Conservation (phyloP, 2,797 vertebrate genomes). For the Dallia pectoralis region DNA sequence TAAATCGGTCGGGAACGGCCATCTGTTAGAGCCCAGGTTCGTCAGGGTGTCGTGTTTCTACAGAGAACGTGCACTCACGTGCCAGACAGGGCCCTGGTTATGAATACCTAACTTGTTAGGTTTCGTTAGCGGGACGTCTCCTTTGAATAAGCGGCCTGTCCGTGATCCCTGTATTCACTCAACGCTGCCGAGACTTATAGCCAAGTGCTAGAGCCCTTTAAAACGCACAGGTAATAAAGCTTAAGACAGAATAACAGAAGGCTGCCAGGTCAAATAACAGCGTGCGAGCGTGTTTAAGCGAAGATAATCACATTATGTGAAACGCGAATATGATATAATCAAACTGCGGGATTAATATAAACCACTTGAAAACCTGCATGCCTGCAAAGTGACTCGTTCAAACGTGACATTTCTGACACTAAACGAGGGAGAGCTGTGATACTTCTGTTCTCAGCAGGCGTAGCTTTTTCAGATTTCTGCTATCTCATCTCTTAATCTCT, state of each 20-base stretch:
- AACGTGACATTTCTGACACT: neutral
- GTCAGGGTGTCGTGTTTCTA: conserved; percentile 26
- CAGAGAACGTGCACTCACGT: conserved; percentile 21
- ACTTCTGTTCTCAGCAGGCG: neutral
- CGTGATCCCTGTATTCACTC: conserved; percentile 10
- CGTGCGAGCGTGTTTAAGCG: neutral
- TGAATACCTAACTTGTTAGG: conserved; percentile 36
- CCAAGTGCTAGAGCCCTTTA: neutral
- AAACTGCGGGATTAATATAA: conserved; percentile 7
- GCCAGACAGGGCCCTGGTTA: conserved; percentile 16
- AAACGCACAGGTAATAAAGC: conserved; percentile 19
- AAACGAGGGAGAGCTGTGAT: conserved; percentile 3
- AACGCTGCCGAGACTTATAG: conserved; percentile 17
- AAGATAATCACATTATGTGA: conserved; percentile 9
- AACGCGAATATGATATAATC: neutral
- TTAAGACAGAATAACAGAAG: conserved; percentile 20
- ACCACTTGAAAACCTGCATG: neutral
- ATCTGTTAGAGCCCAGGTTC: conserved; percentile 16
- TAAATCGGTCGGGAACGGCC: conserved; percentile 22
- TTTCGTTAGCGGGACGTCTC: conserved; percentile 29
- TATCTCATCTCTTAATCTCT: conserved; percentile 15
- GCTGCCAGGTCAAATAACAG: conserved; percentile 21
- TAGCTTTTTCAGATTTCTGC: neutral
- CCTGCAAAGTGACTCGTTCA: neutral
- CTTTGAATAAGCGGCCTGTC: conserved; percentile 12